Conservation (phyloP, 2,113 vertebrate genomes). For the Phalacrocorax carbo region DNA sequence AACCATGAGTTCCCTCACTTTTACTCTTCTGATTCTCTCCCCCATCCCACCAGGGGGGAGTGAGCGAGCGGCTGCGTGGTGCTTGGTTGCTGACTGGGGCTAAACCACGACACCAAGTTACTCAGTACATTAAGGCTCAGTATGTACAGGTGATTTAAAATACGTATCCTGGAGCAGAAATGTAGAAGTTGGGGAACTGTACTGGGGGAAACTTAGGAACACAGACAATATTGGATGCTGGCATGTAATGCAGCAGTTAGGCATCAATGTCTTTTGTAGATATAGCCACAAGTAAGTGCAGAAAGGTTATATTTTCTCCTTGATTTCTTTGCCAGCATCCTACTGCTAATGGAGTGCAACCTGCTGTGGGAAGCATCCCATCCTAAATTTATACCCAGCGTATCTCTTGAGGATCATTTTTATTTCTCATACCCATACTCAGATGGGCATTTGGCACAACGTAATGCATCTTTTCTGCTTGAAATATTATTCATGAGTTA, state of each 20-base stretch:
- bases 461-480: constrained; percentile 26
- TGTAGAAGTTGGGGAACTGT: neutral
- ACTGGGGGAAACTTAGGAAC: neutral
- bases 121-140: neutral
- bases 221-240: neutral
- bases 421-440: constrained; percentile 21
- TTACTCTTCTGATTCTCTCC: no score
- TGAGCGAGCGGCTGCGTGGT: no score
- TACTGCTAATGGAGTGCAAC: constrained; percentile 41
- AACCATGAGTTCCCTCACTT: no score
- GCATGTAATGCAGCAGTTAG: neutral
- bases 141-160: neutral
- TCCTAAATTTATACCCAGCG: constrained; percentile 37
- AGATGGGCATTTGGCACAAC: constrained; percentile 50
- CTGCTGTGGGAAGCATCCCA: constrained; percentile 30
- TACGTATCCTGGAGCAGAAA: neutral
- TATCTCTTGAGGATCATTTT: constrained; percentile 23
- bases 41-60: no score
- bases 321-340: constrained; percentile 40
- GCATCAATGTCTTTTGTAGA: neutral
- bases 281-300: constrained; percentile 6
- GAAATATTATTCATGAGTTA: constrained; percentile 65
- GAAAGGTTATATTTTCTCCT: constrained; percentile 50
- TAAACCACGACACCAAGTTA: neutral
- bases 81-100: no score